phyloP scores from a whole-genome alignment of 2,113 vertebrate species.

The Proterorhinus semilunaris region DNA sequence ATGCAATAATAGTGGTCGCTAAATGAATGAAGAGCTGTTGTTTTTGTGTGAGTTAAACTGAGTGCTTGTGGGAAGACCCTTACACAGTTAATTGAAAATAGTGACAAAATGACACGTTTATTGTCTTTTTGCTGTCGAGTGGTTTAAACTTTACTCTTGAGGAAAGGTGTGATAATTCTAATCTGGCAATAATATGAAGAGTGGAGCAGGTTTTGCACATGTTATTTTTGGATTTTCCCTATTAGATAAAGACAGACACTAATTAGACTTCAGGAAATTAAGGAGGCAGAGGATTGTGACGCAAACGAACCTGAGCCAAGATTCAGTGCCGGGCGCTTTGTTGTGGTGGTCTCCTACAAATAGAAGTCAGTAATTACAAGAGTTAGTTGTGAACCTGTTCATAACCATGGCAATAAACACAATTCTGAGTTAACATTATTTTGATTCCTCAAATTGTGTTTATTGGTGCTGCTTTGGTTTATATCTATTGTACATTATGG shows the following conservation, averaged over 20 bases:
- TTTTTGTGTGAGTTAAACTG: neutral
- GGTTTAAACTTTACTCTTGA: too few relatives aligned
- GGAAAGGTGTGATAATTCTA: too few relatives aligned
- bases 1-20: neutral
- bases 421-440: too few relatives aligned
- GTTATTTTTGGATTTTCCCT: conserved; percentile 1
- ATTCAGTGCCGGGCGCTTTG: neutral
- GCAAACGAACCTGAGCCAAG: conserved; percentile 8
- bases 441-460: too few relatives aligned
- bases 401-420: too few relatives aligned
- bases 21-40: neutral
- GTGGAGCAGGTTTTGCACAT: neutral
- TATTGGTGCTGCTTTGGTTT: too few relatives aligned
- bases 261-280: conserved; percentile 5
- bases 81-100: neutral
- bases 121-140: neutral
- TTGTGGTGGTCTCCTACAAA: neutral
- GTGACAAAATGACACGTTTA: neutral
- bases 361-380: too few relatives aligned
- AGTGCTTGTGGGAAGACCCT: too few relatives aligned
- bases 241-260: conserved; percentile 5
- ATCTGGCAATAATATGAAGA: neutral
- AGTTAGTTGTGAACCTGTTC: too few relatives aligned
- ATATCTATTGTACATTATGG: too few relatives aligned
- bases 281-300: conserved; percentile 1